These are phyloP conservation scores for Perca schrenkii DNA, from an alignment of 2,113 vertebrate genomes.

Conservation along the genomic window DNA sequence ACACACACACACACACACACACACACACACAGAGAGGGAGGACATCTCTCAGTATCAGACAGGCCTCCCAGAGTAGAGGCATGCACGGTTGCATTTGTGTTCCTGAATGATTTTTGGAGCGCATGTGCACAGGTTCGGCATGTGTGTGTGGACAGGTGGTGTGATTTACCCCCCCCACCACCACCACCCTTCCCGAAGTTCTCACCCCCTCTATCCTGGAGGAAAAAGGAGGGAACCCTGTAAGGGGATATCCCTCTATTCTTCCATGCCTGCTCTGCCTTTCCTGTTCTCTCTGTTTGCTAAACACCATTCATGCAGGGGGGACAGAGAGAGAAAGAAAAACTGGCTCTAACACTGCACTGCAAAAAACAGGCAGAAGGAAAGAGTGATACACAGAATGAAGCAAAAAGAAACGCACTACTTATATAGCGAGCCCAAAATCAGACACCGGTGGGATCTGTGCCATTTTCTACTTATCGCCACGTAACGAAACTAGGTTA, in stretches of 20 bases:
- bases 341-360: background rate
- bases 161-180: constrained; percentile 59
- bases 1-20: background rate
- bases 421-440: constrained; percentile 33
- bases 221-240: constrained; percentile 84
- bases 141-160: constrained; percentile 68
- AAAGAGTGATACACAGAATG: background rate
- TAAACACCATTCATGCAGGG: constrained; percentile 82
- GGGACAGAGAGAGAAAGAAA: constrained; percentile 25
- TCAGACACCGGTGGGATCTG: constrained; percentile 49
- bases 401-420: background rate
- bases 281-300: constrained; percentile 85
- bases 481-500: constrained; percentile 59
- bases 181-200: constrained; percentile 61
- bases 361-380: constrained; percentile 28
- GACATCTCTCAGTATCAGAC: constrained; percentile 17
- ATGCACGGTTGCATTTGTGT: background rate
- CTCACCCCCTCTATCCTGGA: constrained; percentile 75
- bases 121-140: constrained; percentile 6
- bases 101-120: constrained; percentile 7
- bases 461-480: constrained; percentile 44
- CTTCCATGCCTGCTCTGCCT: constrained; percentile 82
- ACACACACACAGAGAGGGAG: background rate
- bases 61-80: background rate
- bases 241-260: constrained; percentile 89